Percentiles rank a stretch among this genome's conserved stretches.
phyloP scores from a whole-genome alignment of 2,113 vertebrate species.

The Danionella cerebrum region DNA sequence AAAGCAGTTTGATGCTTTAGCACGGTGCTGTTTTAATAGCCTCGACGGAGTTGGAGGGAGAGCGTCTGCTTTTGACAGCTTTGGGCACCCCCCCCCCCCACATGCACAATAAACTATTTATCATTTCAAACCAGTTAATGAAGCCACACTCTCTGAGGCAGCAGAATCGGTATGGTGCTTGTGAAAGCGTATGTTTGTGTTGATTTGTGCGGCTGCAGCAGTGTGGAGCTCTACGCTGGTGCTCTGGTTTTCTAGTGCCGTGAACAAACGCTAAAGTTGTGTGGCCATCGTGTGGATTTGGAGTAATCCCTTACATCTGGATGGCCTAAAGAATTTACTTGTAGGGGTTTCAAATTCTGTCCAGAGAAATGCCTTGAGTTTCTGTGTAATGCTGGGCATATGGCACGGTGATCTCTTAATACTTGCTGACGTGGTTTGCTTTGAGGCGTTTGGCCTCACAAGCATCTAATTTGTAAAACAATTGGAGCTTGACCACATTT shows the following conservation, averaged over 20 bases:
- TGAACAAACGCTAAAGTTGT: conserved; percentile 8
- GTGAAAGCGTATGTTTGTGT: neutral
- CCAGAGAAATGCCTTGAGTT: neutral
- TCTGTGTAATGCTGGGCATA: conserved; percentile 1
- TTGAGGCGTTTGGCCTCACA: conserved; percentile 6
- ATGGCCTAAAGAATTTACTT: neutral
- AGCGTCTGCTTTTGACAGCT: conserved; percentile 1
- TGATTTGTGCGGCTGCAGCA: neutral
- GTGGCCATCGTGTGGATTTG: conserved; percentile 15
- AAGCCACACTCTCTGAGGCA: conserved; percentile 13
- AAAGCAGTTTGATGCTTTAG: conserved; percentile 2
- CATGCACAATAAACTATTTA: conserved; percentile 19
- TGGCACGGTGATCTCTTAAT: neutral
- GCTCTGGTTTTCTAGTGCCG: neutral
- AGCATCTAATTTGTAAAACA: conserved; percentile 16
- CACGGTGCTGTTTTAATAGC: neutral
- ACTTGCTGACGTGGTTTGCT: neutral
- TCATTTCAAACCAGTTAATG: conserved; percentile 29
- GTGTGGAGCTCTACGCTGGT: neutral
- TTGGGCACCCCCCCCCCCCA: neutral
- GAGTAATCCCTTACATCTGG: conserved; percentile 24
- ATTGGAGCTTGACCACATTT: conserved; percentile 15
- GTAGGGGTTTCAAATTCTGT: conserved; percentile 3
- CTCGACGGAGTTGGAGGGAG: neutral
- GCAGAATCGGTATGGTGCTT: conserved; percentile 2